Evolutionary conservation across 2,888 invertebrate genomes (phyloP).

Genomic region (Drosophila cognata): DNA sequence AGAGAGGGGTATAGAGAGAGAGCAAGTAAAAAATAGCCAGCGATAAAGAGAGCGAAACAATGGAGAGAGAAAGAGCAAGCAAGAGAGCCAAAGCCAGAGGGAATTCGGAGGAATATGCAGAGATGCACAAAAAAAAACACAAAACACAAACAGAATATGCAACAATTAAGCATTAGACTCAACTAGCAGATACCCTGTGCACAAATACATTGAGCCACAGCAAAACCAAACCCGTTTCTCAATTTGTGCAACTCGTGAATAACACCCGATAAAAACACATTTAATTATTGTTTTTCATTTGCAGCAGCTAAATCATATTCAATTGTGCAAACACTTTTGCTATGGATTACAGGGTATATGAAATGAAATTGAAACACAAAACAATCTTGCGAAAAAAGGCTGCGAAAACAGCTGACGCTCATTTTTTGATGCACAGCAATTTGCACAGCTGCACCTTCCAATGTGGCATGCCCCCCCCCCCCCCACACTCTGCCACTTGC

Average conservation of each 20-base stretch:
- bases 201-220: not conserved
- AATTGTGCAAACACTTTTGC: not conserved
- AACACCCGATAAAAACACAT: not conserved
- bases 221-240: not conserved
- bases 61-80: not conserved
- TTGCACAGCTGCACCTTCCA: conserved; percentile 17
- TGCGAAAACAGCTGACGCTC: conserved; percentile 1
- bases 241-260: not conserved
- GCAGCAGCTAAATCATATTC: not conserved
- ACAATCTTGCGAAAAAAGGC: not conserved
- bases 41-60: not conserved
- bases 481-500: no score
- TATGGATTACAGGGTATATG: not conserved
- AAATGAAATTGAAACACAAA: not conserved
- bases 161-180: not conserved
- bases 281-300: not conserved
- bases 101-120: conserved; percentile 1
- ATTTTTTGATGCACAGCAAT: conserved; percentile 14
- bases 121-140: not conserved
- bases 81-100: conserved; percentile 20
- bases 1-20: not conserved
- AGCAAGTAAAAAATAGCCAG: not conserved
- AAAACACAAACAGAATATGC: not conserved
- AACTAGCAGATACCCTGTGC: conserved; percentile 5
- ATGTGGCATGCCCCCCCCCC: not conserved